These are phyloP conservation scores for Stigmatopora argus DNA, from an alignment of 2,113 vertebrate species.

Conservation along the genomic window DNA sequence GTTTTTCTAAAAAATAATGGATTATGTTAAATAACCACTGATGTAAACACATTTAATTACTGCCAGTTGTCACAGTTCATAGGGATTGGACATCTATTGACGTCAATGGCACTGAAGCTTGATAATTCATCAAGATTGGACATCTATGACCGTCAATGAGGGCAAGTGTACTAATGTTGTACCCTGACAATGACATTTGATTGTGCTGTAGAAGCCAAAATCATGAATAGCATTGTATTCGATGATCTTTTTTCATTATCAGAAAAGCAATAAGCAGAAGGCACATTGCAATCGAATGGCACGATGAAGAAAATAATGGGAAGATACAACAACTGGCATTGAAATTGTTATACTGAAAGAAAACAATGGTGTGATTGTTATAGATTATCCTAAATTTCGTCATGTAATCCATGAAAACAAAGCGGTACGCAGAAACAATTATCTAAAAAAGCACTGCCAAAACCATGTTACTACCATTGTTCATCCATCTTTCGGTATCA, in stretches of 20 bases:
- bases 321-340: slow-evolving; percentile 15
- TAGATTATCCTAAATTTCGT: not conserved
- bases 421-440: not conserved
- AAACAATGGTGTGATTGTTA: slow-evolving; percentile 10
- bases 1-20: no score
- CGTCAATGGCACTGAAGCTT: no score
- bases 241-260: slow-evolving; percentile 33
- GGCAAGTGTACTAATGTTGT: no score
- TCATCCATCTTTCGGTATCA: slow-evolving; percentile 39
- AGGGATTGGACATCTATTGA: no score
- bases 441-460: slow-evolving; percentile 20
- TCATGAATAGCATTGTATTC: slow-evolving; percentile 11
- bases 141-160: no score
- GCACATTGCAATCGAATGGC: slow-evolving; percentile 27
- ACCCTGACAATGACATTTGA: slow-evolving; percentile 8
- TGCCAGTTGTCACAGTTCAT: no score
- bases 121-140: no score
- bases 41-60: no score
- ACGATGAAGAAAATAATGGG: slow-evolving; percentile 24
- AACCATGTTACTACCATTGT: slow-evolving; percentile 15
- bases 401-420: slow-evolving; percentile 10
- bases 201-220: slow-evolving; percentile 19
- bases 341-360: slow-evolving; percentile 5
- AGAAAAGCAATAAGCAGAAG: slow-evolving; percentile 21
- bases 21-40: no score